Evolutionary conservation across 2,113 vertebrate species (phyloP), one percentile per base, ranked within the genome.

Genomic region (Osmerus mordax): DNA sequence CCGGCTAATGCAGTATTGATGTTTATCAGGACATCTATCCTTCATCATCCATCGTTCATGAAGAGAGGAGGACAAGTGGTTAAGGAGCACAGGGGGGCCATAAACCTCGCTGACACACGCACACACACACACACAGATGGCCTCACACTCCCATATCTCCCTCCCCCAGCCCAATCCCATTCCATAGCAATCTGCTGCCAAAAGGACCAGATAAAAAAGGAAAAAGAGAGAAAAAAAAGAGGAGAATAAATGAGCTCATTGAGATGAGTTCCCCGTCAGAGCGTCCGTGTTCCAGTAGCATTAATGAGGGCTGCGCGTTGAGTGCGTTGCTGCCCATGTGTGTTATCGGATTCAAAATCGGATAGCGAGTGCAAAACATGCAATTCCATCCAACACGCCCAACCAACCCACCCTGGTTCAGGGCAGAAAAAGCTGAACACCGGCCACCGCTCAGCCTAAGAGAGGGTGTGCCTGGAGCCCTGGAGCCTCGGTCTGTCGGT

Each of bases 1-100:
- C 84, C 68, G 87, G 87, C 86, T 92, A 92, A 92, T 91, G 92
- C 86, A 88, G 87, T 93, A 95, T 92, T 92, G 92, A 94, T 94
- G 92, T 92, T 91, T 88, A 84, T 74, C 84, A 81, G 73, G 75
- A 79, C 74, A 62, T 84, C 87, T 80, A 88, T 88, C 84, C 83
- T 87, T 91, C 85, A 92, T 91, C 89, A 90, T 90, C 85, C 78
- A 76, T 84, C 65, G 69, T 80, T 83, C 78, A 55, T n/a, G 51
- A 65, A 19, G 78, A 73, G 76, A 70, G 72, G 59, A 63, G 80
- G 79, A 81, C 77, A 83, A 87, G 87, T 84, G 83, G 84, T 83
- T 84, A 84, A 87, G 76, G 75, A 77, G 84, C 87, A 78, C 78
- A 60, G 75, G 81, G 87, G 86, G 85, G 87, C 79, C 77, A 86